Conservation (phyloP, 2,888 invertebrate species). For the Plebejus argus region DNA sequence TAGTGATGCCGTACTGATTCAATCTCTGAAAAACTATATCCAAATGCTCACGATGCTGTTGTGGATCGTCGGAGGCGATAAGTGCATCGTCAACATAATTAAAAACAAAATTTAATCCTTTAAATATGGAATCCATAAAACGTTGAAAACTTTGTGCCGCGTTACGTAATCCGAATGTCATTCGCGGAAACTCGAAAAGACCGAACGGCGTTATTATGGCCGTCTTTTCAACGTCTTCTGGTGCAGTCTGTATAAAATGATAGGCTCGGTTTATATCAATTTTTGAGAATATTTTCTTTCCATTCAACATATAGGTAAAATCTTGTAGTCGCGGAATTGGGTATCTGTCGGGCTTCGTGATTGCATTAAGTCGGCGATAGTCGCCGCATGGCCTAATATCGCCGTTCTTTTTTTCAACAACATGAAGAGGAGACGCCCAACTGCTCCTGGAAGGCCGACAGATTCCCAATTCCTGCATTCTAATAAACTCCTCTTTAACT, state of each 20-base stretch:
- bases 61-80: slow-evolving; percentile 7
- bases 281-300: not conserved
- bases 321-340: no score
- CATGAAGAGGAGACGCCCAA: not conserved
- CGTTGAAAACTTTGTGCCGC: slow-evolving; percentile 30
- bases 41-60: slow-evolving; percentile 31
- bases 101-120: slow-evolving; percentile 36
- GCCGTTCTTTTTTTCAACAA: no score
- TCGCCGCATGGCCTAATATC: no score
- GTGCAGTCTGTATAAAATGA: not conserved
- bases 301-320: not conserved
- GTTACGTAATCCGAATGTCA: not conserved
- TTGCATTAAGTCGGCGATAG: no score
- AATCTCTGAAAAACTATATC: slow-evolving; percentile 31
- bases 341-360: no score
- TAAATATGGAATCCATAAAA: slow-evolving; percentile 33
- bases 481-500: slow-evolving; percentile 36
- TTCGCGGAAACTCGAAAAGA: not conserved
- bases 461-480: slow-evolving; percentile 38
- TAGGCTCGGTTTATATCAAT: not conserved
- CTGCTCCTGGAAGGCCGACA: not conserved
- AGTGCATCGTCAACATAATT: slow-evolving; percentile 34
- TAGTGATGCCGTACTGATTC: slow-evolving; percentile 29
- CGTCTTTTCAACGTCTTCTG: not conserved
- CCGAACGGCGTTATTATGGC: not conserved